Base-by-base conservation (phyloP, 2,113 vertebrate genomes). In the Grammomys surdaster region DNA sequence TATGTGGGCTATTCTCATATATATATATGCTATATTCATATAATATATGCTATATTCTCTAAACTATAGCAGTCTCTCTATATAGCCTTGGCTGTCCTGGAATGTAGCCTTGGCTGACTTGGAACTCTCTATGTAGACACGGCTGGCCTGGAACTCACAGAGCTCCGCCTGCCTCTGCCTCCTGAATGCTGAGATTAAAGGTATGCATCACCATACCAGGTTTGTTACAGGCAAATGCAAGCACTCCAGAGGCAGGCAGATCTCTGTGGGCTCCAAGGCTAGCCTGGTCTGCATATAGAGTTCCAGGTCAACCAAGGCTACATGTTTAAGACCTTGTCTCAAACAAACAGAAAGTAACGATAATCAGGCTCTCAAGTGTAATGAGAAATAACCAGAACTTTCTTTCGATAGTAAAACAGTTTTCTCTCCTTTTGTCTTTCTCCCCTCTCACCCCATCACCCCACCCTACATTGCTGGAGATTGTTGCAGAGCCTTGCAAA, bases 381-480 rank as follows among this genome's bases (percentile, higher is more conserved):
- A 76, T 82, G 48, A 91, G 58, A 96, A 88, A 82, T 72, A 14
- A 93, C 88, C 75, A 48, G 85, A 88, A 80, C 3, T 9, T 75
- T 58, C 24, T 48, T 43, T 33, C 36, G n/a, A 24, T 58, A 58
- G 22, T 36, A 54, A 54, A 78, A 17, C 51, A n/a, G 12, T 56
- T 43, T 85, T 40, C 31, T 54, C 24, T 77, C 31, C 56, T 12
- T 60, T 31, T 26, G 2, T 43, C 22, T 63, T 31, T 43, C 24
- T 48, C 75, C 46, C 76, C 46, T 43, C 43, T 12, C 10, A 48
- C 46, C 14, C 40, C 12, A 6, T 26, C 9, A 48, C 46, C 26
- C 40, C 1, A 2, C 40, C n/a, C 28, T 28, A 28, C 16, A 67
- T 16, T 43, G n/a, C 81, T 84, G 81, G 56, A 48, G 26, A 46